Evolutionary conservation across 2,888 invertebrate genomes (phyloP).

Genomic region (Erpobdella octoculata): DNA sequence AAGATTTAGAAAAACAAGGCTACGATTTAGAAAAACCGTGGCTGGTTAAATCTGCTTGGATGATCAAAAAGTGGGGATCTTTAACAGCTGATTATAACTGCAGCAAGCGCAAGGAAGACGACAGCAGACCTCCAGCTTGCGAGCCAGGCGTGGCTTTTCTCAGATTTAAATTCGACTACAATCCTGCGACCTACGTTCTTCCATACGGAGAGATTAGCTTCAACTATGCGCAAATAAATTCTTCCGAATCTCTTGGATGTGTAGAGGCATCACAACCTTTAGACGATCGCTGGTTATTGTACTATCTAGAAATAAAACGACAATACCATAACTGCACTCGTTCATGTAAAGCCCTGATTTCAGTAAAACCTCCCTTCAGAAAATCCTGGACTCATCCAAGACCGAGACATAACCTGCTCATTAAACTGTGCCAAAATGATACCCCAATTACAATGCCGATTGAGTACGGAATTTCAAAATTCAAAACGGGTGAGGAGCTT

Average conservation of each 20-base stretch:
- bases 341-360: not conserved
- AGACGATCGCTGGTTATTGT: conserved; percentile 2
- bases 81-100: conserved; percentile 7
- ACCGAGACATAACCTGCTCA: conserved; percentile 1
- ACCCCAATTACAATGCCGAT: not conserved
- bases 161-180: conserved; percentile 18
- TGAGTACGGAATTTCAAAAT: not conserved
- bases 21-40: conserved; percentile 8
- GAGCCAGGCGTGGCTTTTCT: not conserved
- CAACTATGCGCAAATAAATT: conserved; percentile 23
- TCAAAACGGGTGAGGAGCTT: no score
- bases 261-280: not conserved
- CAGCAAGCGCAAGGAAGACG: not conserved
- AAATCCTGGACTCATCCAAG: conserved; percentile 31
- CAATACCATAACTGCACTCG: not conserved
- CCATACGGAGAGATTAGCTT: conserved; percentile 30
- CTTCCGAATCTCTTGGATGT: not conserved
- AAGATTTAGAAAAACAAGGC: conserved; percentile 25
- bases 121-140: conserved; percentile 16
- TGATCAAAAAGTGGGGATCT: not conserved
- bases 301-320: conserved; percentile 20
- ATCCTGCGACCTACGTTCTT: not conserved
- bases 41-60: conserved; percentile 22
- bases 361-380: conserved; percentile 25
- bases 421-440: conserved; percentile 11